Evolutionary conservation across 2,797 vertebrate species (phyloP).

Genomic region (Prunella strophiata): DNA sequence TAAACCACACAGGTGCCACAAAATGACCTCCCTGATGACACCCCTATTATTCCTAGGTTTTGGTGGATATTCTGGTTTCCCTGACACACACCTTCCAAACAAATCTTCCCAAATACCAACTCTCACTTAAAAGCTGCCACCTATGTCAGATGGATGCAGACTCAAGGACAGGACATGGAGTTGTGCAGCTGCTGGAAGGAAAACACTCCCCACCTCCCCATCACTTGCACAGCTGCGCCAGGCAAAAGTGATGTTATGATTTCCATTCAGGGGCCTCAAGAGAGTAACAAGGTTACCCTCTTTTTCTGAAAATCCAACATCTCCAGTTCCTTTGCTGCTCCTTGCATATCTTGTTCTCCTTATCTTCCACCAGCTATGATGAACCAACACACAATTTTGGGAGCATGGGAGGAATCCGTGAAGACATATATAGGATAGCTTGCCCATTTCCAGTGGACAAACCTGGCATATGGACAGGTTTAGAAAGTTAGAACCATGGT

Average conservation of each 20-base stretch:
- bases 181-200: background rate
- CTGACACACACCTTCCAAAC: too few relatives aligned
- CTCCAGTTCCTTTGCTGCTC: background rate
- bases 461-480: too few relatives aligned
- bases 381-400: too few relatives aligned
- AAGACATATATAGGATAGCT: background rate
- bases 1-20: background rate
- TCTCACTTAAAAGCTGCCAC: background rate
- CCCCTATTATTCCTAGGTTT: too few relatives aligned
- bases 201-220: background rate
- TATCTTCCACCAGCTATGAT: background rate
- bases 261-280: background rate
- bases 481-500: background rate
- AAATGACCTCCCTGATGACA: too few relatives aligned
- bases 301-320: background rate
- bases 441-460: background rate
- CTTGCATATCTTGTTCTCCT: background rate
- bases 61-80: background rate
- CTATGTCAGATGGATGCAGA: rapidly evolving
- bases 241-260: too few relatives aligned
- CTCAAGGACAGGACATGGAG: too few relatives aligned
- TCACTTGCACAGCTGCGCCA: background rate
- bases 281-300: background rate
- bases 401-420: too few relatives aligned
- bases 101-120: background rate